Evolutionary conservation across 2,113 vertebrate genomes (phyloP), one percentile per base, ranked within the genome.

Genomic region (Dicerorhinus sumatrensis): DNA sequence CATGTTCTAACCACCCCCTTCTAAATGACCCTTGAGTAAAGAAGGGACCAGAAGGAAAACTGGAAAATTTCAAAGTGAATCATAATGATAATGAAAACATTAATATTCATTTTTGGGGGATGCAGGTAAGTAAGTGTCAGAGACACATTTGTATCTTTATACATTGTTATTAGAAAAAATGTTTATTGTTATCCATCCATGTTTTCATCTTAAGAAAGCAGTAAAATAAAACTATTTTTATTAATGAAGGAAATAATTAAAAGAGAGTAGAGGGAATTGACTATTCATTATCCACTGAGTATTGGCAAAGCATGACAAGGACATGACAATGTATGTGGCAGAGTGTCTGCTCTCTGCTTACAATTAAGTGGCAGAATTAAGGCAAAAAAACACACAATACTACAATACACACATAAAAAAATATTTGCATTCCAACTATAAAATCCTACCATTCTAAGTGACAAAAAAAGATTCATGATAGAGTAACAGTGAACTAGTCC

Each of bases 311-410:
- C 2, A 18, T 2, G 10, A 1, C 89, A 33, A 67, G 18, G 27
- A 33, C 27, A 73, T 0, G 1, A 12, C 8, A 23, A 10, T 3
- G 3, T 10, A 36, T 2, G 18, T 11, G 18, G 18, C 62, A 51
- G 33, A 1, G 8, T 42, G 6, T 29, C 16, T 91, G 27, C 13
- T n/a, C 20, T 2, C 54, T 81, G 33, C 39, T 62, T n/a, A 6
- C 12, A 36, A 76, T 13, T 31, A 48, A 1, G 3, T 20, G 60
- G 13, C 2, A 27, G 36, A 51, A 69, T 60, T 6, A 60, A 88
- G n/a, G 25, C 18, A 16, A 27, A 76, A 16, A 39, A 56, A 4
- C 6, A 10, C 21, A 1, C 3, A 3, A 27, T 13, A 17, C 31
- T 8, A 11, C 1, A 80, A 39, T 20, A 21, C 67, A 31, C 56